These are phyloP conservation scores for Protobothrops mucrosquamatus DNA, from an alignment of 2,113 vertebrate genomes.

Conservation along the genomic window DNA sequence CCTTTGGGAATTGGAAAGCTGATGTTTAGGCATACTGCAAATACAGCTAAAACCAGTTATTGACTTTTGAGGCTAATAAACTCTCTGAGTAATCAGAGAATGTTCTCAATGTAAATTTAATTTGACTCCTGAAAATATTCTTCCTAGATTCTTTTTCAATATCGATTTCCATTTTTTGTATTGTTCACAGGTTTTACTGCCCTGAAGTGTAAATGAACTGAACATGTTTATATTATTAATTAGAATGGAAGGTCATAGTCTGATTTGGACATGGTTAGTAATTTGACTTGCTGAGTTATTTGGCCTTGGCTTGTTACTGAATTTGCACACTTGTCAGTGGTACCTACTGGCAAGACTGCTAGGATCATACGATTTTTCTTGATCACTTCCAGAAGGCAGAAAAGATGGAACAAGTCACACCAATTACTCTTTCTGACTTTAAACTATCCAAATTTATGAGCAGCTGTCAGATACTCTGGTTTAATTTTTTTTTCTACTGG, in stretches of 20 bases:
- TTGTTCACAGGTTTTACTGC: constrained; percentile 20
- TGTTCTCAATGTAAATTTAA: neutral
- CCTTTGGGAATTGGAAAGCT: neutral
- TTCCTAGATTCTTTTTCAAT: neutral
- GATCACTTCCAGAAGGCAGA: constrained; percentile 8
- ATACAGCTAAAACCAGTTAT: neutral
- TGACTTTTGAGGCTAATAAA: neutral
- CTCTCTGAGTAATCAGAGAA: neutral
- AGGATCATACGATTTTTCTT: constrained; percentile 9
- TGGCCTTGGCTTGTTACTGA: neutral
- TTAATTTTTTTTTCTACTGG: neutral
- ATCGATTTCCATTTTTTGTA: constrained; percentile 16
- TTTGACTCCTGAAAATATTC: neutral
- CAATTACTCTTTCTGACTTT: constrained; percentile 5
- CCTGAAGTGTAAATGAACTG: constrained; percentile 13
- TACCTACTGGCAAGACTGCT: neutral
- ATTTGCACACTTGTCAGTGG: neutral
- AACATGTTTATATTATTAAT: constrained; percentile 33
- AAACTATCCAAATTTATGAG: neutral
- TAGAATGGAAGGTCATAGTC: neutral
- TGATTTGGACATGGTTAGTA: neutral
- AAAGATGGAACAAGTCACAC: neutral
- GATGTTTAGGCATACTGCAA: neutral
- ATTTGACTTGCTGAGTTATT: neutral
- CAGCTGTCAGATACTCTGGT: neutral